A percentile compares a stretch with the other conserved stretches of the same genome.
These are phyloP conservation scores for Cecropterus lyciades DNA, from an alignment of 1,140 invertebrate species.

Conservation along the genomic window DNA sequence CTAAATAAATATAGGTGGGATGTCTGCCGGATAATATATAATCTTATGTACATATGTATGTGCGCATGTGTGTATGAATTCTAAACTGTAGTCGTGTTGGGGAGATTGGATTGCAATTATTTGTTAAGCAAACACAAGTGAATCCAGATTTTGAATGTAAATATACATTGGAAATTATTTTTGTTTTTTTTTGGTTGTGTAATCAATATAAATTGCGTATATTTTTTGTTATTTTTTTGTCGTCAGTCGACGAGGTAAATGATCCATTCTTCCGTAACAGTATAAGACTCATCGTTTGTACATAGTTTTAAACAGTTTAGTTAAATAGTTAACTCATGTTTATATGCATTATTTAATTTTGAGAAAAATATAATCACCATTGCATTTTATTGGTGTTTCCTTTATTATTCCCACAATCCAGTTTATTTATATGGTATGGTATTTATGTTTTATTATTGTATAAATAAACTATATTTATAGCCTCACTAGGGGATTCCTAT, in stretches of 20 bases:
- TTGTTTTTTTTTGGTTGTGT: background rate
- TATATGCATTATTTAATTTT: constrained; percentile 78
- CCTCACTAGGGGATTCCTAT: too few relatives aligned
- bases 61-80: constrained; percentile 7
- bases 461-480: too few relatives aligned
- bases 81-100: background rate
- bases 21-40: background rate
- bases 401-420: constrained; percentile 43
- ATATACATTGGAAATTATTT: background rate
- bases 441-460: background rate
- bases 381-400: constrained; percentile 62
- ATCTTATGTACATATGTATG: constrained; percentile 7
- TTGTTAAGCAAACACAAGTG: background rate
- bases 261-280: constrained; percentile 9
- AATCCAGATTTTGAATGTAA: background rate
- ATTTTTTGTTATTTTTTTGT: constrained; percentile 7
- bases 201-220: background rate
- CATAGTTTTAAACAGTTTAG: constrained; percentile 59
- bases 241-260: constrained; percentile 12
- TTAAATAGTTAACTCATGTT: constrained; percentile 54
- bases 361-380: constrained; percentile 78
- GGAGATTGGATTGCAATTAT: background rate
- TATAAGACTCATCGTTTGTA: constrained; percentile 49
- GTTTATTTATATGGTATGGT: background rate
- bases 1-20: too few relatives aligned